Base-by-base conservation (phyloP, 2,797 vertebrate genomes). In the Eleutherodactylus coqui region DNA sequence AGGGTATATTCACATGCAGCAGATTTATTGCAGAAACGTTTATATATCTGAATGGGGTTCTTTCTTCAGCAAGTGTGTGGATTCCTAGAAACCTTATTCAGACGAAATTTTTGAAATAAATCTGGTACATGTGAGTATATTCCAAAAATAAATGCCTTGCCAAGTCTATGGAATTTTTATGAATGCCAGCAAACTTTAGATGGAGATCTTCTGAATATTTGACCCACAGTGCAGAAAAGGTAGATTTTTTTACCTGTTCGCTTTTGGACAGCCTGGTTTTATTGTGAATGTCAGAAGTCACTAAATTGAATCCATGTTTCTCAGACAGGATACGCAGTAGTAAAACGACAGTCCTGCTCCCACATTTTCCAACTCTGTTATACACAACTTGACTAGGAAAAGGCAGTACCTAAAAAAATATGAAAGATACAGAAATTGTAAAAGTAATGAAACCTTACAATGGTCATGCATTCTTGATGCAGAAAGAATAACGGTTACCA, bases 311-410 rank as follows among this genome's bases (percentile, higher is more conserved):
- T 85, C 96, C 95, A 62, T 99, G 97, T 87, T 95, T 97, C 91
- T 99, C 98, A 0, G 97, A 97, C 88, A 99, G 93, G 86, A 98
- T 94, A 89, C 96, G 94, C 90, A 99, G 93, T 76, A 99, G 93
- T 91, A 99, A 95, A 91, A 99, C 97, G 88, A 99, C 97, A 5
- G 98, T 99, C 75, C 98, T 95, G 90, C 98, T 99, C 87, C 98
- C 98, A 83, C 98, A 99, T 92, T 99, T 99, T 90, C 98, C 98
- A 79, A 99, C 98, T 80, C 98, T 96, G 94, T 99, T 99, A 91
- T 99, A 99, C 51, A 99, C 95, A 93, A 99, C 97, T 94, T 99
- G 97, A 92, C 97, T 98, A 77, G 98, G 98, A 90, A 99, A 99
- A 3, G 96, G 97, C 81, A 99, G 96, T 88, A 95, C 95, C 98